These are phyloP conservation scores for Ctenosaura bakeri DNA, from an alignment of 2,797 vertebrate species.

Conservation along the genomic window DNA sequence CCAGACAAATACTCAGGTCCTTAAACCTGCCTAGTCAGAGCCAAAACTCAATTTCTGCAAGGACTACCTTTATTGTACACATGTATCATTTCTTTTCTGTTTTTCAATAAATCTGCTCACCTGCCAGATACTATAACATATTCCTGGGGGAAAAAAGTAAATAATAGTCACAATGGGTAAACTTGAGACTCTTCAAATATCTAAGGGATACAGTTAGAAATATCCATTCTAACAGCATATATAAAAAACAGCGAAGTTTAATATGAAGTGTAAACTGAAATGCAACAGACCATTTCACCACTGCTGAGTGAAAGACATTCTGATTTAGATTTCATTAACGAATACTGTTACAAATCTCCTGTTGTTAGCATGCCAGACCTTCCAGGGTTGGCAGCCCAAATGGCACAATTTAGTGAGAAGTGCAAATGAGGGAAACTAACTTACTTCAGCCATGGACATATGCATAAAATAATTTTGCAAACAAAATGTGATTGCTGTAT, in stretches of 20 bases:
- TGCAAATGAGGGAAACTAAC: constrained; percentile 1
- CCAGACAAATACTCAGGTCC: not conserved
- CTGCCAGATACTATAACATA: not conserved
- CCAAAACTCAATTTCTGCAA: not conserved
- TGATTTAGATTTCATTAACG: constrained; percentile 40
- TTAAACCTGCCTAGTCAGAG: not conserved
- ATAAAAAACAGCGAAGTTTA: constrained; percentile 31
- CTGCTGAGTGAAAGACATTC: constrained; percentile 35
- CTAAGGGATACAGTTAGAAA: constrained; percentile 30
- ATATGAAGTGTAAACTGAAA: constrained; percentile 34
- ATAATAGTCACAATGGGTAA: constrained; percentile 29
- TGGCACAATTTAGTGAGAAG: not conserved
- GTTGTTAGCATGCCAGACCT: not conserved
- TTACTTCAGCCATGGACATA: not conserved
- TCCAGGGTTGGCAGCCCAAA: constrained; percentile 15
- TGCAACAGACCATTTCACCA: constrained; percentile 19
- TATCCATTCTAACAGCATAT: constrained; percentile 23
- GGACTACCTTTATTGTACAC: not conserved
- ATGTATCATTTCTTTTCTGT: constrained; percentile 2
- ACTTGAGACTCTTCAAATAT: not conserved
- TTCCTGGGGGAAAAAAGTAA: constrained; percentile 5
- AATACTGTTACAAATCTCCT: not conserved
- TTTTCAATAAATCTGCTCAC: constrained; percentile 10
- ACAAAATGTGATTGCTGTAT: constrained; percentile 13
- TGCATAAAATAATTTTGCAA: constrained; percentile 32